These are phyloP conservation scores for Stegodyphus dumicola DNA, from an alignment of 1,140 invertebrate species.

Conservation along the genomic window DNA sequence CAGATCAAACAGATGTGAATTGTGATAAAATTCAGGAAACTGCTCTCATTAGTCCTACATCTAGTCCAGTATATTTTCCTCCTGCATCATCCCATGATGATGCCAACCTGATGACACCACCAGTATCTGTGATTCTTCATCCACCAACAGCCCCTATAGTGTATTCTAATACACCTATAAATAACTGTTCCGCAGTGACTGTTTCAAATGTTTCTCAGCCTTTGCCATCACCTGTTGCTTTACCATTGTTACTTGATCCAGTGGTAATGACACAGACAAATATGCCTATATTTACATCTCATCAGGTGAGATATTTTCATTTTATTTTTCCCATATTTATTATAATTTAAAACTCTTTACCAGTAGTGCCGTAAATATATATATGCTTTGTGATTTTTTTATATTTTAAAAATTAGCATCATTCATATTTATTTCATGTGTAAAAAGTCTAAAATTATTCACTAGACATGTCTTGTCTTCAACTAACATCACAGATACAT, in stretches of 20 bases:
- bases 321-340: no score
- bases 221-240: background rate
- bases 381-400: no score
- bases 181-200: background rate
- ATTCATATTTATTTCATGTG: background rate
- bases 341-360: no score
- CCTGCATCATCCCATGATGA: background rate
- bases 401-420: no score
- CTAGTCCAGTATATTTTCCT: constrained; percentile 25
- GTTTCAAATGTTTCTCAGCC: constrained; percentile 1
- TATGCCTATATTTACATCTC: constrained; percentile 57
- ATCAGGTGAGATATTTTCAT: constrained; percentile 3
- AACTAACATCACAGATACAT: no score
- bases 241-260: constrained; percentile 51
- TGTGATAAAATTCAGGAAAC: constrained; percentile 43
- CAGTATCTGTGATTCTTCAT: constrained; percentile 59
- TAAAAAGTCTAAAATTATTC: background rate
- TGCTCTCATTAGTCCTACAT: constrained; percentile 21
- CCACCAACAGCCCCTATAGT: constrained; percentile 35
- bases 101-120: background rate
- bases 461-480: constrained; percentile 14
- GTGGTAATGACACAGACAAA: constrained; percentile 50
- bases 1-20: background rate
- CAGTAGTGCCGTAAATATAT: no score
- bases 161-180: constrained; percentile 1